Evolutionary conservation across 2,113 vertebrate species (phyloP).

Genomic region (Pseudonaja textilis): DNA sequence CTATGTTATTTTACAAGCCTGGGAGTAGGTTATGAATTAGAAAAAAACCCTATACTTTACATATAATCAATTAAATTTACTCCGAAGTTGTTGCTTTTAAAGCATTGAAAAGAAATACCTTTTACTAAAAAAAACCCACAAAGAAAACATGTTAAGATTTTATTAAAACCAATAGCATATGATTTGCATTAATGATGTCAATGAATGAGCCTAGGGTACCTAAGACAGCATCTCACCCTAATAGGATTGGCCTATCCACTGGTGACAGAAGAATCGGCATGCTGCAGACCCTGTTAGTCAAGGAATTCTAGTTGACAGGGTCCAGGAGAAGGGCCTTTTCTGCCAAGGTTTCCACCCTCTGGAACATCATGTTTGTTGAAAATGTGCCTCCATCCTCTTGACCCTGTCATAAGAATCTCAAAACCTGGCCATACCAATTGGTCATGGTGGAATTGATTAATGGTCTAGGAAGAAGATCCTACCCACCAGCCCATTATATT

Average conservation of each 20-base stretch:
- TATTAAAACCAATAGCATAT: slow-evolving; percentile 31
- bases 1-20: not conserved
- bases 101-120: not conserved
- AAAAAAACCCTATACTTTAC: not conserved
- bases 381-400: not conserved
- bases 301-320: not conserved
- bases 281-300: not conserved
- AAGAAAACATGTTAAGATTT: not conserved
- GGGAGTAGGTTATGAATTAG: not conserved
- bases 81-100: slow-evolving; percentile 2
- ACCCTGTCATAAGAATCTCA: not conserved
- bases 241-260: not conserved
- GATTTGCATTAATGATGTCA: slow-evolving; percentile 11
- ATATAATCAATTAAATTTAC: not conserved
- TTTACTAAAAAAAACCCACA: not conserved
- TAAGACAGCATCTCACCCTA: no score
- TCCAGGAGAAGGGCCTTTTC: not conserved
- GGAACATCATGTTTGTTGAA: not conserved
- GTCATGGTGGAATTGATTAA: not conserved
- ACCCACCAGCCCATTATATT: not conserved
- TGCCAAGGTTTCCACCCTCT: not conserved
- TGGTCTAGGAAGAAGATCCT: not conserved
- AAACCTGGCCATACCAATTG: not conserved
- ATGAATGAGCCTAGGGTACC: no score
- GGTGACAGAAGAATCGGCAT: not conserved